These are phyloP conservation scores for Paralinhomoeus sp. DNA, from an alignment of 2,888 invertebrate genomes.

Conservation along the genomic window DNA sequence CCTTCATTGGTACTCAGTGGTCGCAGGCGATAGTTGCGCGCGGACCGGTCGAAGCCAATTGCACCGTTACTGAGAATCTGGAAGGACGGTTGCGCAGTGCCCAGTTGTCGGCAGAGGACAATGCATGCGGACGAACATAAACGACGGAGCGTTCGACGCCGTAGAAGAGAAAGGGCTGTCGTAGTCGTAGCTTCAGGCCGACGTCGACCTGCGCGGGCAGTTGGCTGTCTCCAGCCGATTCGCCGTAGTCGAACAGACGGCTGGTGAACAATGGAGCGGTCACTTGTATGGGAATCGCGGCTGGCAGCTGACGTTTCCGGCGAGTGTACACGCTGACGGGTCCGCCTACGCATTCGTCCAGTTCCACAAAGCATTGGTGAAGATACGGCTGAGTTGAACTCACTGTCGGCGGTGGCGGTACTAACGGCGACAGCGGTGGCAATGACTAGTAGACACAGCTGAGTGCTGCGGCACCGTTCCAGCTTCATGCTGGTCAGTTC, in stretches of 20 bases:
- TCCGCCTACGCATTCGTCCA: too few species aligned
- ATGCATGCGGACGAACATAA: constrained; percentile 14
- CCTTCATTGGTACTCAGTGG: constrained; percentile 9
- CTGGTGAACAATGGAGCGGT: constrained; percentile 24
- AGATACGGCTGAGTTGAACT: too few species aligned
- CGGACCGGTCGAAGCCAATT: constrained; percentile 17
- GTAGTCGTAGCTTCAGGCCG: constrained; percentile 15
- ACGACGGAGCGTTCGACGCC: constrained; percentile 15
- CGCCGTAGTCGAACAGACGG: constrained; percentile 22
- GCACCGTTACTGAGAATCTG: constrained; percentile 21
- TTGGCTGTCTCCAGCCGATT: constrained; percentile 14
- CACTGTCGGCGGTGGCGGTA: too few species aligned
- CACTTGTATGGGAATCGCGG: constrained; percentile 11
- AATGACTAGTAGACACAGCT: too few species aligned
- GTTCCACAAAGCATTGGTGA: too few species aligned
- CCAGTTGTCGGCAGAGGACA: too few species aligned
- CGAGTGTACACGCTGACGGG: too few species aligned
- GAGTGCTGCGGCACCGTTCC: too few species aligned
- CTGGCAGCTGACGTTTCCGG: not conserved
- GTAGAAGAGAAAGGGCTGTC: constrained; percentile 16
- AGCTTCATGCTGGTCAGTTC: too few species aligned
- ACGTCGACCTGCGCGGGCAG: constrained; percentile 17
- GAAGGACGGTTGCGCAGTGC: too few species aligned
- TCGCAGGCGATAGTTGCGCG: constrained; percentile 12
- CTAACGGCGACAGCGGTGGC: too few species aligned